Evolutionary conservation across 2,888 invertebrate genomes (phyloP).

Genomic region (Syrista parreyssii): DNA sequence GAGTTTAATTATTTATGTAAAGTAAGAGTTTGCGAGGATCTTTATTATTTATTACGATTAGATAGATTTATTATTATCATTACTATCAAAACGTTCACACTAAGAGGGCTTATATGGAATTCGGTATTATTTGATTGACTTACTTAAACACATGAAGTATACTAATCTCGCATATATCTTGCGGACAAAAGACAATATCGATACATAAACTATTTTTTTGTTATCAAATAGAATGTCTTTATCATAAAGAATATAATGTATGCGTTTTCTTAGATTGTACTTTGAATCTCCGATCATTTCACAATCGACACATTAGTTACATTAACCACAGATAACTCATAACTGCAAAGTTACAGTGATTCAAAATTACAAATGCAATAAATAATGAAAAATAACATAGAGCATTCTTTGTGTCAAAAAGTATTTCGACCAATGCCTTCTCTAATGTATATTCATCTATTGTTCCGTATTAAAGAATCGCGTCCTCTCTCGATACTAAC

Average conservation of each 20-base stretch:
- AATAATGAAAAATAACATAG: not conserved
- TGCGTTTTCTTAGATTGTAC: not conserved
- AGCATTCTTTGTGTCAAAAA: not conserved
- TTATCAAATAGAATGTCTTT: too few species aligned
- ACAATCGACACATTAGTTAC: not conserved
- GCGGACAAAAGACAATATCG: not conserved
- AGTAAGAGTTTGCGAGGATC: not conserved
- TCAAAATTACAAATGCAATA: not conserved
- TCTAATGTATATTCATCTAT: not conserved
- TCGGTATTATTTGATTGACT: not conserved
- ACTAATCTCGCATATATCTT: not conserved
- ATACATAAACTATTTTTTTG: not conserved
- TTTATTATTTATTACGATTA: not conserved
- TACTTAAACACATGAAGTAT: not conserved
- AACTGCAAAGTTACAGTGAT: not conserved
- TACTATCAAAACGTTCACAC: not conserved
- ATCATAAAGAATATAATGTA: not conserved
- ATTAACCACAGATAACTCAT: not conserved
- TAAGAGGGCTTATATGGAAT: not conserved
- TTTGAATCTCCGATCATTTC: not conserved
- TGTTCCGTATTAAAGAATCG: not conserved
- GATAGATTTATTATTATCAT: not conserved
- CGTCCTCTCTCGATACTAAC: not conserved
- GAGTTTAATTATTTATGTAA: not conserved
- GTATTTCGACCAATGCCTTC: not conserved